Percentiles rank a stretch among this genome's conserved stretches.
Conservation (phyloP, 1,140 invertebrate species). For the Eueides isabella region DNA sequence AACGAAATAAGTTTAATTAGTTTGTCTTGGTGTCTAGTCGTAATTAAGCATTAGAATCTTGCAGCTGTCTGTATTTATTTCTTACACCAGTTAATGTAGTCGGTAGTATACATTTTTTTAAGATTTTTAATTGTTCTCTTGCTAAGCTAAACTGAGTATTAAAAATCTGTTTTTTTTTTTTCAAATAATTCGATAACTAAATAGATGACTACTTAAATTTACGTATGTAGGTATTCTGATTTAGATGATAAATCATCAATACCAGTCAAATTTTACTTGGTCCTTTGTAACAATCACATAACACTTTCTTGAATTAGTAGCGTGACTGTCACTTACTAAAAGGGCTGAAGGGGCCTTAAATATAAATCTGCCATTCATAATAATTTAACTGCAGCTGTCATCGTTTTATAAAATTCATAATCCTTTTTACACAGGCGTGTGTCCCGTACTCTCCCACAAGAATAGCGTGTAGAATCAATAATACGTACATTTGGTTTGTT, state of each 20-base stretch:
- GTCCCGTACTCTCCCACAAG: constrained; percentile 37
- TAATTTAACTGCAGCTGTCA: constrained; percentile 33
- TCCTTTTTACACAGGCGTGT: constrained; percentile 37
- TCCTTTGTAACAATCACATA: too few relatives aligned
- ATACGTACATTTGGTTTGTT: constrained; percentile 64
- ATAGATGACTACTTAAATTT: too few relatives aligned
- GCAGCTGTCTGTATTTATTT: neutral
- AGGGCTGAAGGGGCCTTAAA: constrained; percentile 13
- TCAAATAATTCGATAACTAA: too few relatives aligned
- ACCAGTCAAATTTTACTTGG: too few relatives aligned
- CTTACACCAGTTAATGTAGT: neutral
- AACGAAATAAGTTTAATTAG: constrained; percentile 77
- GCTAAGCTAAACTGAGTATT: too few relatives aligned
- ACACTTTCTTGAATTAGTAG: neutral
- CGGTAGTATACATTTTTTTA: neutral
- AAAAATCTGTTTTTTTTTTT: too few relatives aligned
- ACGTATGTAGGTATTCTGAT: too few relatives aligned
- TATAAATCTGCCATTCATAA: constrained; percentile 28
- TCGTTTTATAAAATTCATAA: constrained; percentile 40
- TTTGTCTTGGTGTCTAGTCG: constrained; percentile 61
- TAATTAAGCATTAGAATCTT: constrained; percentile 70
- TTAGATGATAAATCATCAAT: too few relatives aligned
- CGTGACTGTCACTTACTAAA: neutral
- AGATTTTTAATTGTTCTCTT: neutral
- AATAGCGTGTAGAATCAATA: constrained; percentile 52